A percentile compares a stretch with the other conserved stretches of the same genome.
Conservation (phyloP, 2,888 invertebrate genomes). For the Steinernema hermaphroditum region DNA sequence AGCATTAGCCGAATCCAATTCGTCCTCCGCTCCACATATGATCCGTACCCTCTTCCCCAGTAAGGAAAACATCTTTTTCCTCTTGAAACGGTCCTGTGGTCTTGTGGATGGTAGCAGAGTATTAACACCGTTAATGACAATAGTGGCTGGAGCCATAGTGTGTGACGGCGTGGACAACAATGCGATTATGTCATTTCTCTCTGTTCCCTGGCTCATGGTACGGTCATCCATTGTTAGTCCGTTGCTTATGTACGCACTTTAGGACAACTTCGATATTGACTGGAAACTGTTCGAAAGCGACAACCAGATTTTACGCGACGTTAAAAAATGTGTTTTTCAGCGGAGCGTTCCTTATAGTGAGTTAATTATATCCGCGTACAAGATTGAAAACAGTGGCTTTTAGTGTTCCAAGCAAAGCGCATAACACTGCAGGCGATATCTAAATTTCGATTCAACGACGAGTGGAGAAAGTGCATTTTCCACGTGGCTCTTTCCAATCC, state of each 20-base stretch:
- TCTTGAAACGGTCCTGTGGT: neutral
- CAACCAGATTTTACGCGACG: neutral
- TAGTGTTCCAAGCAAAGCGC: neutral
- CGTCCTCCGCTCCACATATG: neutral
- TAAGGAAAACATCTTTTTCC: neutral
- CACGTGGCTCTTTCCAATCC: neutral
- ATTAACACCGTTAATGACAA: neutral
- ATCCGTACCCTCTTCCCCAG: neutral
- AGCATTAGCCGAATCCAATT: neutral
- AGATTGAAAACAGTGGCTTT: too few species aligned
- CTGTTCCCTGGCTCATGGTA: slow-evolving; percentile 35
- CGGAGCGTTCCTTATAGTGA: too few species aligned
- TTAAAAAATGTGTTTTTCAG: neutral
- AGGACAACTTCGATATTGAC: slow-evolving; percentile 19
- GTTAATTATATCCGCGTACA: too few species aligned
- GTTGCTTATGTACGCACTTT: neutral
- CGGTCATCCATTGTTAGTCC: neutral
- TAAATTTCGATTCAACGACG: slow-evolving; percentile 11
- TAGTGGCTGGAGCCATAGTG: neutral
- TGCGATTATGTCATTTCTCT: slow-evolving; percentile 27
- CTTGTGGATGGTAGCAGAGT: neutral
- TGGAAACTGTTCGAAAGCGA: slow-evolving; percentile 22
- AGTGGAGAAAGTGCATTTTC: slow-evolving; percentile 31
- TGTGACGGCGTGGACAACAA: neutral
- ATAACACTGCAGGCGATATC: slow-evolving; percentile 27